Evolutionary conservation across 2,888 invertebrate species (phyloP).

Genomic region (Melieria picta): DNA sequence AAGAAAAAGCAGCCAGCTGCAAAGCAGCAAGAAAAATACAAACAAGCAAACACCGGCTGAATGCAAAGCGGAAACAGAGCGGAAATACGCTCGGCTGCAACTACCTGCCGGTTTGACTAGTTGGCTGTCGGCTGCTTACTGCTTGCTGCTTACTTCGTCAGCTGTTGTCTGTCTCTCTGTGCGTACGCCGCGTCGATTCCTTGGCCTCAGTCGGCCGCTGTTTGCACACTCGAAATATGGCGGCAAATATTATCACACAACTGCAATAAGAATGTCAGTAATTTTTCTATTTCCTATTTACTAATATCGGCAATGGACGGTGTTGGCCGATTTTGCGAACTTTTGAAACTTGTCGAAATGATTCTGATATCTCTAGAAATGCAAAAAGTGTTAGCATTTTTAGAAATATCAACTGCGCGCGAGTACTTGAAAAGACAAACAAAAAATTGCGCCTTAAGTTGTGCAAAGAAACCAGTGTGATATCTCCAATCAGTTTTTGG

Average conservation of each 20-base stretch:
- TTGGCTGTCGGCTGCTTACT: constrained; percentile 1
- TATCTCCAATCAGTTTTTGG: too few relatives aligned
- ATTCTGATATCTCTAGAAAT: too few relatives aligned
- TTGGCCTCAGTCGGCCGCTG: not conserved
- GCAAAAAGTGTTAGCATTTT: too few relatives aligned
- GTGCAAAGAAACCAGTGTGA: too few relatives aligned
- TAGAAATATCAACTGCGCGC: too few relatives aligned
- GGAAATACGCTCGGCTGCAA: constrained; percentile 23
- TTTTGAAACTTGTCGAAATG: too few relatives aligned
- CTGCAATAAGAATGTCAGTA: too few relatives aligned
- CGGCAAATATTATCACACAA: constrained; percentile 13
- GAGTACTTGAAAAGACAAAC: too few relatives aligned
- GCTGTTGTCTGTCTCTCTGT: not conserved
- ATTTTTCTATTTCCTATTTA: too few relatives aligned
- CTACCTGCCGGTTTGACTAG: constrained; percentile 9
- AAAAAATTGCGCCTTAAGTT: too few relatives aligned
- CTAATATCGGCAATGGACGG: too few relatives aligned
- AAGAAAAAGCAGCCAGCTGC: not conserved
- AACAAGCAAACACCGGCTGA: constrained; percentile 29
- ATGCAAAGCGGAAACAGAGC: constrained; percentile 31
- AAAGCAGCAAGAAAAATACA: constrained; percentile 8
- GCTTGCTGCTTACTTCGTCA: not conserved
- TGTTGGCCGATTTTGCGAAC: too few relatives aligned
- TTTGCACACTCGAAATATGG: constrained; percentile 18
- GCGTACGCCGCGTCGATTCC: not conserved